These are phyloP conservation scores for Ophraella communa DNA, from an alignment of 2,888 invertebrate species.

Conservation along the genomic window DNA sequence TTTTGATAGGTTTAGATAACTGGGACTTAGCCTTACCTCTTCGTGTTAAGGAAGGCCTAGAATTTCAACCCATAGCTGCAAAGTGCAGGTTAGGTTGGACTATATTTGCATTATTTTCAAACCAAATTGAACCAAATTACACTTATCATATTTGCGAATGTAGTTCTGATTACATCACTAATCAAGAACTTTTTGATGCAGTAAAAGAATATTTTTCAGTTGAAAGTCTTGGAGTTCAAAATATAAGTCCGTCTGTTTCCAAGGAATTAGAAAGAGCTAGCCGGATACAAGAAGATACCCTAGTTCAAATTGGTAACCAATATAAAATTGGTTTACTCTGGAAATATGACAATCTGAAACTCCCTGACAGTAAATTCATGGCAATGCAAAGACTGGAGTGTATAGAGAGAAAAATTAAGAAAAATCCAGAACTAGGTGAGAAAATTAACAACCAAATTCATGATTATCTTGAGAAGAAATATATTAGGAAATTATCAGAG, in stretches of 20 bases:
- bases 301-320: not conserved
- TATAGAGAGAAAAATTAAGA: slow-evolving; percentile 18
- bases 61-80: slow-evolving; percentile 31
- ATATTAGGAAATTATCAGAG: slow-evolving; percentile 35
- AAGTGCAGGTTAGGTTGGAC: slow-evolving; percentile 38
- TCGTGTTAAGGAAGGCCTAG: slow-evolving; percentile 16
- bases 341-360: slow-evolving; percentile 32
- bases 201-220: slow-evolving; percentile 21
- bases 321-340: slow-evolving; percentile 38
- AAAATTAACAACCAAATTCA: slow-evolving; percentile 31
- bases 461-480: slow-evolving; percentile 37
- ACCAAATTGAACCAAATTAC: too few species aligned
- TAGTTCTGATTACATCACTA: not conserved
- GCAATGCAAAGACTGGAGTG: too few species aligned
- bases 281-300: slow-evolving; percentile 1
- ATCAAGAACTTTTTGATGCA: slow-evolving; percentile 3
- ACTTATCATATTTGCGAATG: too few species aligned
- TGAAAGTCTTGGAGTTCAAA: slow-evolving; percentile 27
- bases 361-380: slow-evolving; percentile 40
- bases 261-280: slow-evolving; percentile 16
- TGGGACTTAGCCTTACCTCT: slow-evolving; percentile 17
- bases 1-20: too few species aligned
- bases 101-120: slow-evolving; percentile 12
- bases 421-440: slow-evolving; percentile 26
- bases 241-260: not conserved